These are phyloP conservation scores for Caracal caracal DNA, from an alignment of 2,113 vertebrate genomes.

Conservation along the genomic window DNA sequence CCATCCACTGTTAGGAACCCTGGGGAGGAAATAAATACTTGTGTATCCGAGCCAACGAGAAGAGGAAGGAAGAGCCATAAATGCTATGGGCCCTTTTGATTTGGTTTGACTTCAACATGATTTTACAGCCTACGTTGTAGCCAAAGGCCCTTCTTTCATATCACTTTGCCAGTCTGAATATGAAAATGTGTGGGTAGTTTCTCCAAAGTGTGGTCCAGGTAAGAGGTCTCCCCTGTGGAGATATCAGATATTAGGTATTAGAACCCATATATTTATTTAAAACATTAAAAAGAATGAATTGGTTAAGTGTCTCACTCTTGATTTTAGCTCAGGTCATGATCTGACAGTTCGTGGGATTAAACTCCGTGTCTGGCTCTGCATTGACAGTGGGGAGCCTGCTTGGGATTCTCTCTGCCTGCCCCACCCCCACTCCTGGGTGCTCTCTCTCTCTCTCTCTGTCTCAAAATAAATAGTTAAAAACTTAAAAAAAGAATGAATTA, in stretches of 20 bases:
- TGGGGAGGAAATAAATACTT: not conserved
- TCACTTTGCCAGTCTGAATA: not conserved
- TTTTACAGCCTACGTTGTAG: constrained; percentile 20
- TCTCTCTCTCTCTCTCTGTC: not conserved
- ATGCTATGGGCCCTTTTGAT: not conserved
- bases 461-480: not conserved
- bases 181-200: not conserved
- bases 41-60: not conserved
- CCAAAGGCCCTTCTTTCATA: constrained; percentile 14
- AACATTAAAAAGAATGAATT: not conserved
- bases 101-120: constrained; percentile 19
- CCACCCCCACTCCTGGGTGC: not conserved
- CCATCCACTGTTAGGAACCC: not conserved
- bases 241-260: not conserved
- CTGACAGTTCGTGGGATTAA: not conserved
- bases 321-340: not conserved
- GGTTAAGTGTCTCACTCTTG: not conserved
- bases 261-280: not conserved
- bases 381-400: not conserved
- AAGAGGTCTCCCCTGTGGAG: not conserved
- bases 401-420: not conserved
- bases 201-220: not conserved
- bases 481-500: not conserved
- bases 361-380: not conserved
- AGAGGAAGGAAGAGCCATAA: not conserved